Percentiles rank a stretch among this genome's conserved stretches.
Evolutionary conservation across 2,113 vertebrate species (phyloP).

Genomic region (Girardinichthys multiradiatus): DNA sequence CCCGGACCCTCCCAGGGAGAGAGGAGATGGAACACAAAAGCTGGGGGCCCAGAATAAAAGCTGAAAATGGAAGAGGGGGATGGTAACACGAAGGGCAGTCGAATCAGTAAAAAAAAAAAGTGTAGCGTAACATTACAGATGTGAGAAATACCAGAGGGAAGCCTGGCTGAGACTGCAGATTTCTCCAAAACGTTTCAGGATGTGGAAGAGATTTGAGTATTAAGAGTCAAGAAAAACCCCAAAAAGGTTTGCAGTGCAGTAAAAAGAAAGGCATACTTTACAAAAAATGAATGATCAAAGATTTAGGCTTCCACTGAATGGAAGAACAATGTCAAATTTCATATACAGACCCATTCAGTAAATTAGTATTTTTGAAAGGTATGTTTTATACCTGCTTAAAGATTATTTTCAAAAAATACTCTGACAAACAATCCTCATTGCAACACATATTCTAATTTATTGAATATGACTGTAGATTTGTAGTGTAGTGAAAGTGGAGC

Average conservation of each 20-base stretch:
- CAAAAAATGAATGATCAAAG: too few species aligned
- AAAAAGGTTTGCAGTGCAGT: constrained; percentile 1
- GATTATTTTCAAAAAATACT: too few species aligned
- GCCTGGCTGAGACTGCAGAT: constrained; percentile 54
- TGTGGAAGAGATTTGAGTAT: constrained; percentile 4
- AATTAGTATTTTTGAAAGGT: too few species aligned
- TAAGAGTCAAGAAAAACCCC: too few species aligned
- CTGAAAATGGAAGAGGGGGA: constrained; percentile 29
- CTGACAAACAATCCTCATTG: too few species aligned
- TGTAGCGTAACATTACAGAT: constrained; percentile 51
- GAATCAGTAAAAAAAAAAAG: constrained; percentile 29
- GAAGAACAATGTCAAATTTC: neutral
- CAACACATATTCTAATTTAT: too few species aligned
- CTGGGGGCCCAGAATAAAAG: constrained; percentile 19
- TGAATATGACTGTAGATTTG: too few species aligned
- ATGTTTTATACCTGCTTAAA: too few species aligned
- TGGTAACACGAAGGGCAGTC: constrained; percentile 51
- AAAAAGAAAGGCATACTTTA: neutral
- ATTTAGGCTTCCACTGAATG: too few species aligned
- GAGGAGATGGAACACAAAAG: constrained; percentile 29
- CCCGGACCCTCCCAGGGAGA: constrained; percentile 56
- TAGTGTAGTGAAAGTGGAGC: constrained; percentile 60
- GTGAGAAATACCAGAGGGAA: constrained; percentile 44
- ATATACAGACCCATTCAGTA: too few species aligned
- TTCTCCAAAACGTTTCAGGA: constrained; percentile 23